phyloP scores from a whole-genome alignment of 2,113 vertebrate genomes.

The human (Homo sapiens) region DNA sequence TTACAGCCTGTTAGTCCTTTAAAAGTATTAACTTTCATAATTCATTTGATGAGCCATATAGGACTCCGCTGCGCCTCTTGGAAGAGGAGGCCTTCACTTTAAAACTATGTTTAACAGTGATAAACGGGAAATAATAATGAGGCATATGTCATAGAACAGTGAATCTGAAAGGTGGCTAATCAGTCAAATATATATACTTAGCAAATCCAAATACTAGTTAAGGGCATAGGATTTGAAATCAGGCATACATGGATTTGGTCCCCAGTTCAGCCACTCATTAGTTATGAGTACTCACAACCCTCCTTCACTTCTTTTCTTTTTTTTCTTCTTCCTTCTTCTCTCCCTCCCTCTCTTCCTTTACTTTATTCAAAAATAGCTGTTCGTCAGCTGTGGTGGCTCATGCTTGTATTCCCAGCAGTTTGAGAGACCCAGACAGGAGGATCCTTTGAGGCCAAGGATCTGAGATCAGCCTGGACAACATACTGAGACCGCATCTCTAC shows the following conservation, averaged over 20 bases:
- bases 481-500: no score
- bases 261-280: neutral
- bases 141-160: neutral
- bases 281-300: neutral
- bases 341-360: neutral
- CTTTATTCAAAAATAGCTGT: neutral
- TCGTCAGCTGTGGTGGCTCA: no score
- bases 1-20: neutral
- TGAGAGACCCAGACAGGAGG: no score
- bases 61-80: neutral
- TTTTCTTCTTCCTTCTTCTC: neutral
- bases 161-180: neutral
- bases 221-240: neutral
- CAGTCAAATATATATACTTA: neutral
- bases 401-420: no score
- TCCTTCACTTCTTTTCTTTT: neutral
- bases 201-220: neutral
- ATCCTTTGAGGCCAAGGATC: no score
- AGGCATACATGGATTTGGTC: neutral
- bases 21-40: neutral
- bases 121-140: neutral
- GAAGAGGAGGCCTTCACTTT: neutral
- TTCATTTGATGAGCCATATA: constrained; percentile 8
- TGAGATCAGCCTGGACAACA: no score
- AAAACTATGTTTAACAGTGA: neutral